Base-by-base conservation (phyloP, 2,888 invertebrate species). In the Podotricha telesiphe region DNA sequence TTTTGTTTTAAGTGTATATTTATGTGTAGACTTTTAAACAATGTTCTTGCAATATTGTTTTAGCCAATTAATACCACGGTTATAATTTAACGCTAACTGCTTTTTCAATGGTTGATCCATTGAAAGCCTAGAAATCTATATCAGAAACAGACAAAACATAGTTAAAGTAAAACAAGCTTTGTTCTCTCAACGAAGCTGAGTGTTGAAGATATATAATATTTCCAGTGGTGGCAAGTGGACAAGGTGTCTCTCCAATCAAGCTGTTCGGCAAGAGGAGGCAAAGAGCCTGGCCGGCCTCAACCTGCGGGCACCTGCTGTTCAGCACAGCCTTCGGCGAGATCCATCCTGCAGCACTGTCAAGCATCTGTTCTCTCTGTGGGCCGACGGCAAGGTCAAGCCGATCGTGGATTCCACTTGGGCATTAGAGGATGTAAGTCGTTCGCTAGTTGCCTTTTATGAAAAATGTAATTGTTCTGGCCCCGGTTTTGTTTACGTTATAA, bases 171-270 rank as follows among this genome's bases (percentile, higher is more conserved):
- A 28, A 28, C 28, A 28, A 28, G 6, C 28, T 4, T 28, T 28
- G 28, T 6, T 28, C 6, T 4, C 28, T 28, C 28, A 2, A n/a
- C 6, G 37, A 37, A 8, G 3, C 6, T 13, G 13, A 13, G 4
- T 55, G 6, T 34, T 55, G n/a, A 55, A 55, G 11, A 19, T n/a
- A 13, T 2, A 7, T 3, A 15, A 17, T 6, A 40, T 50, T 67
- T 75, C 85, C 86, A 96, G 96, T 98, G 97, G 97, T 97, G 97
- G 97, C 97, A 97, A 92, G 97, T 97, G 72, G 97, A 97, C 91
- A 98, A 97, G 92, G 95, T 98, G 74, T 97, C 96, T 5, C 96
- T 5, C 97, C 97, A 8, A 95, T 97, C 87, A 97, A 97, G 89
- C 92, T 98, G 79, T 97, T 96, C 89, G 97, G 97, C 80, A 97